Evolutionary conservation across 2,888 invertebrate genomes (phyloP).

Genomic region (Hypercompe scribonia): DNA sequence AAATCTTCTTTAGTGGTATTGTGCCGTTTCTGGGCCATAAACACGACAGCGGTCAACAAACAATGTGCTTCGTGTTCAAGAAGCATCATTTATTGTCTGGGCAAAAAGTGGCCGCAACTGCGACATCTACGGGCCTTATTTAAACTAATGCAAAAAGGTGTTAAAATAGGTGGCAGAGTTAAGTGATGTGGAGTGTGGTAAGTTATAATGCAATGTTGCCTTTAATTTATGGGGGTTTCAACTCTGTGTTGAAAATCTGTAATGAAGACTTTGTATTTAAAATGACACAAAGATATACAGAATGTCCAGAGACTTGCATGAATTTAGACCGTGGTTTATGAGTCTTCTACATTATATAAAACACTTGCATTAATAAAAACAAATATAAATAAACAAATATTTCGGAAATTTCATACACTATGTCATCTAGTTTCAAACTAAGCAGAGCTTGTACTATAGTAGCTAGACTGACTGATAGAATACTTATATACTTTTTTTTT

Average conservation of each 20-base stretch:
- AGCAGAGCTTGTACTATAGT: too few relatives aligned
- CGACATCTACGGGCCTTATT: constrained; percentile 57
- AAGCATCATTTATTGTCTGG: constrained; percentile 70
- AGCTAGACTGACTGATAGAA: too few relatives aligned
- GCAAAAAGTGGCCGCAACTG: constrained; percentile 64
- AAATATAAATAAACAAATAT: too few relatives aligned
- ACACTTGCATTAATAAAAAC: too few relatives aligned
- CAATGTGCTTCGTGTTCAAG: constrained; percentile 71
- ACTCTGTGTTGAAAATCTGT: neutral
- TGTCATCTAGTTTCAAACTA: too few relatives aligned
- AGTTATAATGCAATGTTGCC: constrained; percentile 5
- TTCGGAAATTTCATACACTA: too few relatives aligned
- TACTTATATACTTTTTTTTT: too few relatives aligned
- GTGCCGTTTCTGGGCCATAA: constrained; percentile 70
- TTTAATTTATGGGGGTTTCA: neutral
- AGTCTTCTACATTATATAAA: neutral
- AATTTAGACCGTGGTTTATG: neutral
- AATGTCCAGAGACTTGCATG: neutral
- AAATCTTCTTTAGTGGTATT: constrained; percentile 67
- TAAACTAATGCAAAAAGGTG: constrained; percentile 57
- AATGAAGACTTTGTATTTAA: neutral
- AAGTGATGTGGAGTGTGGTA: constrained; percentile 13
- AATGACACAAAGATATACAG: neutral
- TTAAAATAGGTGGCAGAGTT: constrained; percentile 47
- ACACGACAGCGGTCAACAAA: constrained; percentile 74